phyloP scores from a whole-genome alignment of 92 coral and sea anemone species.

The Actinernus sp. region DNA sequence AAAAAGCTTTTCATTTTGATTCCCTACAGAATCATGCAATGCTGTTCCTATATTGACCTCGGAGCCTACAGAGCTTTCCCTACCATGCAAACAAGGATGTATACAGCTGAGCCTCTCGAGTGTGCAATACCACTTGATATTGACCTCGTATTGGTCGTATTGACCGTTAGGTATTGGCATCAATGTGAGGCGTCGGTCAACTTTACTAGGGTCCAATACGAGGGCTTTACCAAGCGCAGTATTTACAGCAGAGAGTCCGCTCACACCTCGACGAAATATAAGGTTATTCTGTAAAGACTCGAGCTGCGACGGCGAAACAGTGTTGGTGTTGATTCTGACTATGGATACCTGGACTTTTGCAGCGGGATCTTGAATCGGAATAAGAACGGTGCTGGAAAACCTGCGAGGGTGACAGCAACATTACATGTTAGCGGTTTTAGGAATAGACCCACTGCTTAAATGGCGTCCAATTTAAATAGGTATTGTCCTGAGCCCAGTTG shows the following conservation, averaged over 20 bases:
- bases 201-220: conserved; percentile 38
- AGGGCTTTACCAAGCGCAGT: conserved; percentile 63
- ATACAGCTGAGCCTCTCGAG: conserved; percentile 67
- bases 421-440: too few relatives aligned
- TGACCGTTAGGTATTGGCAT: conserved; percentile 66
- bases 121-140: conserved; percentile 64
- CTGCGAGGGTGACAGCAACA: conserved; percentile 11
- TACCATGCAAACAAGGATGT: too few relatives aligned
- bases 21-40: too few relatives aligned
- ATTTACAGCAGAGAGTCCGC: conserved; percentile 36
- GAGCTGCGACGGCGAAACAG: conserved; percentile 51
- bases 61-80: too few relatives aligned
- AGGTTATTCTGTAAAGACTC: conserved; percentile 43
- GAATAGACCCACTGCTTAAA: too few relatives aligned
- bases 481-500: too few relatives aligned
- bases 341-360: conserved; percentile 65
- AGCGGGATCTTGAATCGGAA: conserved; percentile 49
- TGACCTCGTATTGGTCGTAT: conserved; percentile 48
- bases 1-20: too few relatives aligned
- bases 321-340: conserved; percentile 40
- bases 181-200: conserved; percentile 52
- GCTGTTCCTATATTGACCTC: too few relatives aligned
- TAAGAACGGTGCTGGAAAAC: conserved; percentile 70
- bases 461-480: too few relatives aligned
- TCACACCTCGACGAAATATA: conserved; percentile 32